Evolutionary conservation across 2,888 invertebrate species (phyloP), one percentile per base, ranked within the genome.

Genomic region (Orchestes rusci): DNA sequence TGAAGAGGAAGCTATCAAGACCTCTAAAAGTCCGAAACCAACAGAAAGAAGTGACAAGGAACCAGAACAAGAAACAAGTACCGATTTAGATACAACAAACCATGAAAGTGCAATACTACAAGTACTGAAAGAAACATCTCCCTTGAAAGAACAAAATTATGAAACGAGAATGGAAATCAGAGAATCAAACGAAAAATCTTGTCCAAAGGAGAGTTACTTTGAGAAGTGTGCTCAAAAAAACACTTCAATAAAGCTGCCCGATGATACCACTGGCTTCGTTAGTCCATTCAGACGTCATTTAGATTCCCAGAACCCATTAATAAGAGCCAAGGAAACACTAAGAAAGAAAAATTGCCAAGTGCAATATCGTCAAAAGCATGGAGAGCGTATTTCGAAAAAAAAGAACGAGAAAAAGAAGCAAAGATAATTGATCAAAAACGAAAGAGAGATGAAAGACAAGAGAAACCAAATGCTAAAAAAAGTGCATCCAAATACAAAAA

Each of bases 271-370:
- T 23, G n/a, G n/a, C n/a, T 8, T 8, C 10, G 23, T 23, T 7
- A 23, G 23, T 23, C 23, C 23, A 16, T 34, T 34, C 13, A 34
- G 16, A 15, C 16, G 34, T 17, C 8, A 16, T 17, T 34, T 13
- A 12, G 10, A 34, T 34, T 16, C 16, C 34, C 34, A 17, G 16
- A 34, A 34, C 34, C 34, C 13, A 34, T 34, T 16, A 16, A 34
- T 16, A 34, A 34, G 5, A 5, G 16, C 16, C 23, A 23, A 23
- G 16, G 17, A 34, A 34, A 31, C n/a, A 34, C 15, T 16, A 34
- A 13, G n/a, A 16, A 13, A 13, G 34, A 34, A 16, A 34, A 34
- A 34, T 5, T 34, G 8, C 23, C 23, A 23, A 23, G 23, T 23
- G 34, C 34, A 13, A 34, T 34, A 12, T 34, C 34, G 17, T 15